phyloP scores from a whole-genome alignment of 2,888 invertebrate genomes.

The Apamea crenata region DNA sequence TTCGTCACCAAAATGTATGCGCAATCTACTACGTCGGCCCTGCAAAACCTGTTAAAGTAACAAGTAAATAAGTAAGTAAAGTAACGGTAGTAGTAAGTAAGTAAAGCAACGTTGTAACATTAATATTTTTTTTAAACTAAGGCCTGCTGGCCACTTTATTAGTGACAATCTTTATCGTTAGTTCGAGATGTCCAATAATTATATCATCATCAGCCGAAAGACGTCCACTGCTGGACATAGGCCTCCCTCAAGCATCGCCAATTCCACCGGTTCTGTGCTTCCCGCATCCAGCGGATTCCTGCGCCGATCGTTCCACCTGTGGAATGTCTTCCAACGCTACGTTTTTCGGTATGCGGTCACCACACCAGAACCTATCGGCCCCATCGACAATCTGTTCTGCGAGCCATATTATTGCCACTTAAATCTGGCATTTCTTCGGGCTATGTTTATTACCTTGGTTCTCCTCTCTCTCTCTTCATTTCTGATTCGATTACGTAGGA shows the following conservation, averaged over 20 bases:
- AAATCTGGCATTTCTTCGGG: no score
- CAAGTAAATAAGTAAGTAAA: no score
- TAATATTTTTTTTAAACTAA: background rate
- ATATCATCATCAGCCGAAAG: background rate
- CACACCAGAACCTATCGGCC: no score
- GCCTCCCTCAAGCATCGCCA: background rate
- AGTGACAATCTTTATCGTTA: background rate
- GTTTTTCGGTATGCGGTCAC: no score
- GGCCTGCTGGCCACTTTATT: background rate
- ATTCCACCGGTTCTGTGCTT: background rate
- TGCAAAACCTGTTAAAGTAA: constrained; percentile 31
- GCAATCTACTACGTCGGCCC: constrained; percentile 5
- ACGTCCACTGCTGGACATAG: background rate
- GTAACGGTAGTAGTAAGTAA: no score
- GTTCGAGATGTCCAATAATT: background rate
- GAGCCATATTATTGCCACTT: no score
- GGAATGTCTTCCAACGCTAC: no score
- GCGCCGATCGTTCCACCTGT: background rate
- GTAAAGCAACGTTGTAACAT: background rate
- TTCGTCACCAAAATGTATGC: constrained; percentile 20
- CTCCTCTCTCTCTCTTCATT: no score
- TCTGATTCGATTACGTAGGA: no score
- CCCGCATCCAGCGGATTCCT: background rate
- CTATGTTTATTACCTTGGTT: no score
- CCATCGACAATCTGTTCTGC: no score